phyloP scores from a whole-genome alignment of 2,113 vertebrate genomes.

The Epinephelus lanceolatus region DNA sequence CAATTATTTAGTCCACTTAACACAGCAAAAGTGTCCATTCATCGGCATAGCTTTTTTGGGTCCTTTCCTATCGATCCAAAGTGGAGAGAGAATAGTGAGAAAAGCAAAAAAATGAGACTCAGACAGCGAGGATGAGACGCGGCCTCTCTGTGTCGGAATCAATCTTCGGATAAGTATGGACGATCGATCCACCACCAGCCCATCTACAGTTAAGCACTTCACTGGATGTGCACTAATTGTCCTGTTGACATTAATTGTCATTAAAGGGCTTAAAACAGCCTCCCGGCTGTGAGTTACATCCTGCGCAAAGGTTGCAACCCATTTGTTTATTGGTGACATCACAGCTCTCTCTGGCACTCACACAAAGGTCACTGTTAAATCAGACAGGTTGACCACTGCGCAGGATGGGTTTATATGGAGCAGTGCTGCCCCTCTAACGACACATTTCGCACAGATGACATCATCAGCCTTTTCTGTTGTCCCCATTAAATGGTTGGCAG shows the following conservation, averaged over 20 bases:
- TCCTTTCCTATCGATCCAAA: constrained; percentile 6
- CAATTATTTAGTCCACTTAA: constrained; percentile 26
- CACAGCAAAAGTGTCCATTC: constrained; percentile 15
- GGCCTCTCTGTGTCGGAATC: constrained; percentile 73
- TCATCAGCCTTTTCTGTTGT: constrained; percentile 60
- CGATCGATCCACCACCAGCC: constrained; percentile 77
- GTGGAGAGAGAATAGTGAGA: not conserved
- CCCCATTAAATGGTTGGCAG: constrained; percentile 50
- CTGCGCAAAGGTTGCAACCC: constrained; percentile 59
- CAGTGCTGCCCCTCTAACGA: constrained; percentile 29
- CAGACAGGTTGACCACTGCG: constrained; percentile 37
- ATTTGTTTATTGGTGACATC: constrained; percentile 82
- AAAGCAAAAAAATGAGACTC: constrained; percentile 34
- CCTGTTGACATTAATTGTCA: constrained; percentile 86
- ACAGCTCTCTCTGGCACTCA: constrained; percentile 46
- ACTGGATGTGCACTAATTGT: constrained; percentile 84
- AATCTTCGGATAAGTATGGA: constrained; percentile 82
- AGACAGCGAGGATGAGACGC: constrained; percentile 45
- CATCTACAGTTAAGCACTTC: constrained; percentile 78
- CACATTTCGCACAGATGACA: constrained; percentile 53
- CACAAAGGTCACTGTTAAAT: constrained; percentile 52
- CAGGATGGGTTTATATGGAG: constrained; percentile 47
- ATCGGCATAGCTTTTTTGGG: not conserved
- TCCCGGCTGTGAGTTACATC: constrained; percentile 71
- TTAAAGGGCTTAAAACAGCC: constrained; percentile 80